Base-by-base conservation (phyloP, 2,113 vertebrate species). In the Pangasianodon hypophthalmus region DNA sequence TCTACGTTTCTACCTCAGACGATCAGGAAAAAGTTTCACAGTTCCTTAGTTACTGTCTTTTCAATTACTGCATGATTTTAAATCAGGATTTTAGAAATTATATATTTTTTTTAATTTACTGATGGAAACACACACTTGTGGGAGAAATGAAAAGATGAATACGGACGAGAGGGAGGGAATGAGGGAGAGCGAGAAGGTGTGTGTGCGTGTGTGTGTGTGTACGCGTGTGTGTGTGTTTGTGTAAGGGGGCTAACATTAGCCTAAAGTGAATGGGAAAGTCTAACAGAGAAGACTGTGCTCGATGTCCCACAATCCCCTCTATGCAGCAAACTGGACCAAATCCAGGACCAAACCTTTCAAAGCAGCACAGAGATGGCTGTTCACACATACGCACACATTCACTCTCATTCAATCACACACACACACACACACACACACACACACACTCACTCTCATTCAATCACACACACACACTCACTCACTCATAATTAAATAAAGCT, bases 321-420 rank as follows among this genome's bases (percentile, higher is more conserved):
- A 58, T 89, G n/a, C 85, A 67, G 58, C 26, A 82, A 62, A 50
- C 88, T 89, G 88, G 85, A 90, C 50, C 24, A 13, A 84, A 77
- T 80, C 84, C 86, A 91, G 81, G 37, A 37, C 88, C 16, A 87
- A 86, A 84, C 50, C 88, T 69, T 60, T 85, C 82, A 87, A n/a
- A 87, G 56, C 80, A 52, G 84, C 87, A 54, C 58, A n/a, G 60
- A 77, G 54, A 60, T 81, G 14, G 48, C 26, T 54, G 26, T 81
- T 52, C 46, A 14, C 48, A 32, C 79, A 32, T 48, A 29, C 58
- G 10, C 26, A 58, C 81, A 58, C n/a, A 54, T 6, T 16, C 69
- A 0, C 32, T 29, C 67, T 13, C 14, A 2, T 9, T 9, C 44
- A 48, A 24, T 26, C 46, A 67, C 83, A 56, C 32, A 60, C 82